phyloP scores from a whole-genome alignment of 1,140 invertebrate species.

The Maniola jurtina region DNA sequence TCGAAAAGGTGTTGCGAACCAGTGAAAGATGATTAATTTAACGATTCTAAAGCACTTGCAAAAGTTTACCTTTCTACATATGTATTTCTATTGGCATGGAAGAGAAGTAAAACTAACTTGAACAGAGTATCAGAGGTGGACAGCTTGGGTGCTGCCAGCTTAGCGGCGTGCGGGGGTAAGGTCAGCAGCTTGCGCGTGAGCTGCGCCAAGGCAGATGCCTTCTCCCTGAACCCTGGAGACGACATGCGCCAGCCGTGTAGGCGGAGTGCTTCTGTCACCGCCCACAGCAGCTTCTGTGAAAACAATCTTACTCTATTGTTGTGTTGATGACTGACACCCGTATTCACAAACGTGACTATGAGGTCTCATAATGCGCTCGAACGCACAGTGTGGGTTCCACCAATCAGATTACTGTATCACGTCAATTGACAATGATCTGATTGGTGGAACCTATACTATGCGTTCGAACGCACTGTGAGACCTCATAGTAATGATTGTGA shows the following conservation, averaged over 20 bases:
- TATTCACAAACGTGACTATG: no score
- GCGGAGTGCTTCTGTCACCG: conserved; percentile 82
- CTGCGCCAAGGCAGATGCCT: conserved; percentile 79
- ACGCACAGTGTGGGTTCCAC: no score
- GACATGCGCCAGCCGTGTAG: conserved; percentile 81
- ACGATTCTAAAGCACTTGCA: no score
- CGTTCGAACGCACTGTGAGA: no score
- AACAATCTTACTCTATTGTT: conserved; percentile 7
- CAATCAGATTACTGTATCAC: no score
- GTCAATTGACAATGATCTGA: no score
- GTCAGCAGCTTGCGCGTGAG: conserved; percentile 72
- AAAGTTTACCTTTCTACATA: not conserved
- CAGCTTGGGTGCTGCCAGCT: conserved; percentile 49
- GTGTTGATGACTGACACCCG: no score
- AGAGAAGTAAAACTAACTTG: conserved; percentile 57
- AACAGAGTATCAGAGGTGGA: conserved; percentile 78
- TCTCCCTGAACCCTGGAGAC: conserved; percentile 82
- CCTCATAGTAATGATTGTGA: no score
- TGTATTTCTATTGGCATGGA: not conserved
- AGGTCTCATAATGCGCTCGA: no score
- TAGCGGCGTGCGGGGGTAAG: conserved; percentile 60
- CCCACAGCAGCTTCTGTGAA: conserved; percentile 85
- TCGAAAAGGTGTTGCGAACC: no score
- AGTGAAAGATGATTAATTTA: no score
- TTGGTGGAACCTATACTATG: no score